Percentiles rank a stretch among this genome's conserved stretches.
Conservation (phyloP, 2,888 invertebrate genomes). For the Trachelus stipa region DNA sequence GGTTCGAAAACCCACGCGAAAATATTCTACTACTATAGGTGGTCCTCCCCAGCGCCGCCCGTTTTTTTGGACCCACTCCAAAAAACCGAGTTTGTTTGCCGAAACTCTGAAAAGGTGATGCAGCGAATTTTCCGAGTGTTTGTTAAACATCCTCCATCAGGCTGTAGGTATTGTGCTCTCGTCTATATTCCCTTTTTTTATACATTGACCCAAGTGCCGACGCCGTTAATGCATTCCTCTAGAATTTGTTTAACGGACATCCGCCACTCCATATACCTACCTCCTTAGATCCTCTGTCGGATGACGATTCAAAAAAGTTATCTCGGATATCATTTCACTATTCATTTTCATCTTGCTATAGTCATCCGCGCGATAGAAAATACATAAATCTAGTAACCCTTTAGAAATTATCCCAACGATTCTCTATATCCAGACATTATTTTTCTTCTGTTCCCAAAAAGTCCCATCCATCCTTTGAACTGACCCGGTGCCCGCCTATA, state of each 20-base stretch:
- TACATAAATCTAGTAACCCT: background rate
- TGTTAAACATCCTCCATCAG: conserved; percentile 52
- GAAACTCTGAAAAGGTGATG: conserved; percentile 50
- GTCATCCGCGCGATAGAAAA: background rate
- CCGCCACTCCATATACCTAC: background rate
- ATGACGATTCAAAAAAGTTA: background rate
- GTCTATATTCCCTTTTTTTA: background rate
- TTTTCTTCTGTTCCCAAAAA: background rate
- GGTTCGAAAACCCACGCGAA: background rate
- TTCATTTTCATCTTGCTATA: background rate
- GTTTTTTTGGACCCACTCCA: conserved; percentile 49
- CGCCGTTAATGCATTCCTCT: conserved; percentile 32
- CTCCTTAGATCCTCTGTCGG: background rate
- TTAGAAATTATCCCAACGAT: background rate
- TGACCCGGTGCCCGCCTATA: background rate
- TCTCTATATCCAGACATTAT: background rate
- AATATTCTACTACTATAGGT: conserved; percentile 6
- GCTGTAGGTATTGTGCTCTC: conserved; percentile 10
- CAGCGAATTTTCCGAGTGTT: conserved; percentile 58
- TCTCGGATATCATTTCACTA: background rate
- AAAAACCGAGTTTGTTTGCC: conserved; percentile 44
- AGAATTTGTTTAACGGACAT: conserved; percentile 9
- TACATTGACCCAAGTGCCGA: background rate
- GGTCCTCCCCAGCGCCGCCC: background rate
- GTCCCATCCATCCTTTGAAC: background rate